Conservation (phyloP, 1,140 invertebrate genomes). For the Pogonognathellus flavescens region DNA sequence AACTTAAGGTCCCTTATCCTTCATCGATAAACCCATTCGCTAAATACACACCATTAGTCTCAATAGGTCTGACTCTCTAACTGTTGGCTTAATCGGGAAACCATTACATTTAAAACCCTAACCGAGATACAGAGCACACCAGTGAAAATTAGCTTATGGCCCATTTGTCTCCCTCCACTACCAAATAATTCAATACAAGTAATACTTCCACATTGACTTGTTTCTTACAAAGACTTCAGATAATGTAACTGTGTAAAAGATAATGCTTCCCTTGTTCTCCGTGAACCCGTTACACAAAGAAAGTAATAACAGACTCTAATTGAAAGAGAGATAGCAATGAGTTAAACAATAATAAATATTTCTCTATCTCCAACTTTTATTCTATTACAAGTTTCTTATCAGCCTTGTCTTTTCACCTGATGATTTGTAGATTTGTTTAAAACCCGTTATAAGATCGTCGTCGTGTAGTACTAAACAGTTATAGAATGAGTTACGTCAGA, state of each 20-base stretch:
- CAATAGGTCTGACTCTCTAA: neutral
- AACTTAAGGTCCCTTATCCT: constrained; percentile 2
- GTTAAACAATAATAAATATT: too few relatives aligned
- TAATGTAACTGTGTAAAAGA: too few relatives aligned
- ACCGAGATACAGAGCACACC: neutral
- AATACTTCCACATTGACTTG: too few relatives aligned
- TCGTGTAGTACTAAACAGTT: neutral
- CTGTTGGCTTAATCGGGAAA: constrained; percentile 34
- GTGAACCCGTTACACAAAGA: neutral
- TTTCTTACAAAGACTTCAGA: too few relatives aligned
- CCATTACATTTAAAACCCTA: constrained; percentile 13
- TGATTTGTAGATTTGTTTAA: constrained; percentile 10
- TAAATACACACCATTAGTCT: constrained; percentile 35
- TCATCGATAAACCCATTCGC: constrained; percentile 17
- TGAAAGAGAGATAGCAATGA: neutral
- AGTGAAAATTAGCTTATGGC: constrained; percentile 39
- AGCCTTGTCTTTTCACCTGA: neutral
- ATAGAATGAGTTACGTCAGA: neutral
- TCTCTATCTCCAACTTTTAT: constrained; percentile 5
- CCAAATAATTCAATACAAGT: neutral
- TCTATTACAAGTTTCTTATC: neutral
- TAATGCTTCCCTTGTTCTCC: too few relatives aligned
- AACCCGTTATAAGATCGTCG: constrained; percentile 4
- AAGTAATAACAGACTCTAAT: neutral
- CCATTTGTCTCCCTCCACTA: constrained; percentile 22